Percentiles rank a stretch among this genome's conserved stretches.
These are phyloP conservation scores for Brachypodius melanocephalos DNA, from an alignment of 2,113 vertebrate genomes.

Conservation along the genomic window DNA sequence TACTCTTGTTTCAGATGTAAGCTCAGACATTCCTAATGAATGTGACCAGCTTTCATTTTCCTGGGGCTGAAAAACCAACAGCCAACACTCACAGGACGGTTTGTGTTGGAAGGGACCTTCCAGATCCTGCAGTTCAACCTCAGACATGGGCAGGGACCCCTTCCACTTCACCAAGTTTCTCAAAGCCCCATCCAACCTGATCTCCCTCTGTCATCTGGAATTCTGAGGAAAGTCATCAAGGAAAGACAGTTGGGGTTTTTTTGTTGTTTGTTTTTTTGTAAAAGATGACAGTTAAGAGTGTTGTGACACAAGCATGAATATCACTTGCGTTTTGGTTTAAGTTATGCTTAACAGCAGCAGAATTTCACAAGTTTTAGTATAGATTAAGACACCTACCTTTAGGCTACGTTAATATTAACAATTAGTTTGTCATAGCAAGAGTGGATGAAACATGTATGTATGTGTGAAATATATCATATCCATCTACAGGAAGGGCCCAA, in stretches of 20 bases:
- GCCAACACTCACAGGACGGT: background rate
- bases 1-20: background rate
- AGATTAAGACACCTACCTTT: background rate
- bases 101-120: background rate
- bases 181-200: background rate
- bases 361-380: background rate
- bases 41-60: background rate
- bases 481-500: background rate
- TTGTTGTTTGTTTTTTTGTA: background rate
- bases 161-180: background rate
- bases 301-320: background rate
- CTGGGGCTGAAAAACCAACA: background rate
- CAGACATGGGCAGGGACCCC: background rate
- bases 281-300: background rate
- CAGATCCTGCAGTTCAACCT: background rate
- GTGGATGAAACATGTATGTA: background rate
- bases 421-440: background rate
- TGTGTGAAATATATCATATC: background rate
- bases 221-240: background rate
- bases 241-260: background rate
- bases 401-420: background rate
- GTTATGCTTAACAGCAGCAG: background rate
- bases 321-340: background rate
- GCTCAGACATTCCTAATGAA: background rate
- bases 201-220: background rate